Base-by-base conservation (phyloP, 2,797 vertebrate species). In the Ceyx erithaca region DNA sequence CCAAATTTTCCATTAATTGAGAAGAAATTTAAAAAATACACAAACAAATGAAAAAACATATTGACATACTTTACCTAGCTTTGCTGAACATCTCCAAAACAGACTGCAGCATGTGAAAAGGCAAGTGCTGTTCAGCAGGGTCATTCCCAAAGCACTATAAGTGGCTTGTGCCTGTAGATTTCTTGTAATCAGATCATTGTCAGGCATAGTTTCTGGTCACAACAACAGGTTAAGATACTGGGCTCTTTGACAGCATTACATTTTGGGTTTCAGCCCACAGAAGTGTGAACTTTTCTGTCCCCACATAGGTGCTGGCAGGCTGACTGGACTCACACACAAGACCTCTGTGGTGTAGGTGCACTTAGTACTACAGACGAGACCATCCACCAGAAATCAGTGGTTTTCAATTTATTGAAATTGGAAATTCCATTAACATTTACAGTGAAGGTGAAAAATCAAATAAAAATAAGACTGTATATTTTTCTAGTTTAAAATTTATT, bases 391-490 rank as follows among this genome's bases (percentile, higher is more conserved):
- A 54, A 87, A 85, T 33, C 6, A 28, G 8, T 37, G 57, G 2
- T 15, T 84, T 85, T 76, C 23, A n/a, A 6, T 33, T 7, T 64
- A 5, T 14, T 64, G 54, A 59, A 75, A 68, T 1, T 45, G 28
- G 8, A 86, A 52, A 59, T 76, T 52, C 22, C 8, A 9, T 83
- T 72, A 52, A 54, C 5, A 5, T 75, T 87, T 43, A 28, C n/a
- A 57, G 7, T 20, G n/a, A 75, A 78, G 10, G 17, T 58, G 25
- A 80, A 81, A 93, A 82, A 83, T 16, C 4, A 6, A 51, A 11
- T 30, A 43, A 16, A 83, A 57, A 31, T 51, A 58, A 6, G 8
- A 51, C 1, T 1, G 0, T 0, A 0, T 35, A 17, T 37, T 55
- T 14, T 10, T 7, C 30, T 14, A 21, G 3, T 61, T 79, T 85